A percentile compares a stretch with the other conserved stretches of the same genome.
phyloP scores from a whole-genome alignment of 1,140 invertebrate species.

The Atta colombica region DNA sequence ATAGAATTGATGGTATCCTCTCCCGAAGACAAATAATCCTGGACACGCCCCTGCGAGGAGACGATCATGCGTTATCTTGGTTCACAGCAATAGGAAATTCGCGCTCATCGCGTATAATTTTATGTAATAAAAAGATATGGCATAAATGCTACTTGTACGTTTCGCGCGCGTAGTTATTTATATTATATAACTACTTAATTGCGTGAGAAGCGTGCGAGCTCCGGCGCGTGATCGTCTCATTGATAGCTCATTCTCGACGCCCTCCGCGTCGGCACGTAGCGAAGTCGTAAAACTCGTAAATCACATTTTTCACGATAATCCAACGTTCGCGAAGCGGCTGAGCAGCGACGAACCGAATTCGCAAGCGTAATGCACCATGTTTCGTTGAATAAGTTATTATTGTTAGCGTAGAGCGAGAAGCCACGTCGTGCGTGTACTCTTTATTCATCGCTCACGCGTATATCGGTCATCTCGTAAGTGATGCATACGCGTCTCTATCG shows the following conservation, averaged over 20 bases:
- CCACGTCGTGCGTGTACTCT: not conserved
- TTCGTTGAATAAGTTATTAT: conserved; percentile 24
- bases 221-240: conserved; percentile 35
- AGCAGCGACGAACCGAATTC: conserved; percentile 8
- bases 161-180: conserved; percentile 20
- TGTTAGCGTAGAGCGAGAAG: not conserved
- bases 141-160: not conserved
- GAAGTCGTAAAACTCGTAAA: not conserved
- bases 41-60: not conserved
- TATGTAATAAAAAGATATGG: conserved; percentile 32
- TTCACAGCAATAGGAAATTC: not conserved
- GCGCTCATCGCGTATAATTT: not conserved
- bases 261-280: not conserved
- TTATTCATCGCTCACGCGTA: not conserved
- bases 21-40: too few relatives aligned
- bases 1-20: too few relatives aligned
- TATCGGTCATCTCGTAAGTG: conserved; percentile 36
- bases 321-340: not conserved
- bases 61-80: not conserved
- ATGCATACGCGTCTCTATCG: not conserved
- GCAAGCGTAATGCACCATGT: not conserved
- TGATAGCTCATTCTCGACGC: conserved; percentile 33
- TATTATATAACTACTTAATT: conserved; percentile 49
- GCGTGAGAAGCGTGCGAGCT: conserved; percentile 33
- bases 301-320: conserved; percentile 22